phyloP scores from a whole-genome alignment of 2,797 vertebrate genomes.

The Tinamus major region DNA sequence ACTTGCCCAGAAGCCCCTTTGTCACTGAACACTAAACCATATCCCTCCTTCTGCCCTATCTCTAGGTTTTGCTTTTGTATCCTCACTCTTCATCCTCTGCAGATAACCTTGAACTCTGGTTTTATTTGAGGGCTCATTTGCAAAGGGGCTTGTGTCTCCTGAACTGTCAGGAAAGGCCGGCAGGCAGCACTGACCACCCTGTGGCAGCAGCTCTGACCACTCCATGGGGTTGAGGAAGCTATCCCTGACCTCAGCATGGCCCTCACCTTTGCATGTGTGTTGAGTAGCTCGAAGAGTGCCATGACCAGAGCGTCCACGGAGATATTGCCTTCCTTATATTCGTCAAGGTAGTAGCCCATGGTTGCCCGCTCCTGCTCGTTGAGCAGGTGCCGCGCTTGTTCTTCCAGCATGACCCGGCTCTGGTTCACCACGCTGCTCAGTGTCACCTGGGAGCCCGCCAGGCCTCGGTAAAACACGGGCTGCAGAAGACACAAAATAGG shows the following conservation, averaged over 20 bases:
- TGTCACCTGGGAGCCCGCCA: slow-evolving; percentile 94
- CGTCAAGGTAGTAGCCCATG: slow-evolving; percentile 94
- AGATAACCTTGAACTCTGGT: not conserved
- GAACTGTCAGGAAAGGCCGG: not conserved
- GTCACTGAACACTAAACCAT: not conserved
- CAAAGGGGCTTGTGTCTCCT: not conserved
- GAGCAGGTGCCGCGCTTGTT: slow-evolving; percentile 91
- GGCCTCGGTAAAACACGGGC: slow-evolving; percentile 91
- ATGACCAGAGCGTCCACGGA: slow-evolving; percentile 91
- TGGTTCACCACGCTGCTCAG: slow-evolving; percentile 95
- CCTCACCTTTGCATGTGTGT: slow-evolving; percentile 94
- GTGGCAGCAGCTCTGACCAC: not conserved
- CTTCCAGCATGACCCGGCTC: slow-evolving; percentile 90
- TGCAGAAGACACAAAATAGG: slow-evolving; percentile 60
- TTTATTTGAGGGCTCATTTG: not conserved
- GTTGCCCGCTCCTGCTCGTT: slow-evolving; percentile 89
- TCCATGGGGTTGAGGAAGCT: fast-evolving
- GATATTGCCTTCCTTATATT: slow-evolving; percentile 90
- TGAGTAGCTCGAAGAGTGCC: slow-evolving; percentile 94
- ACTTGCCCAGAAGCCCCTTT: not conserved
- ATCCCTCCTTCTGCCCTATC: not conserved
- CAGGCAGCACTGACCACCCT: fast-evolving
- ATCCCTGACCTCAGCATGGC: not conserved
- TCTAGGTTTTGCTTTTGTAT: not conserved
- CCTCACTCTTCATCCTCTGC: not conserved